A percentile compares a stretch with the other conserved stretches of the same genome.
phyloP scores from a whole-genome alignment of 2,797 vertebrate species.

The Huso huso region DNA sequence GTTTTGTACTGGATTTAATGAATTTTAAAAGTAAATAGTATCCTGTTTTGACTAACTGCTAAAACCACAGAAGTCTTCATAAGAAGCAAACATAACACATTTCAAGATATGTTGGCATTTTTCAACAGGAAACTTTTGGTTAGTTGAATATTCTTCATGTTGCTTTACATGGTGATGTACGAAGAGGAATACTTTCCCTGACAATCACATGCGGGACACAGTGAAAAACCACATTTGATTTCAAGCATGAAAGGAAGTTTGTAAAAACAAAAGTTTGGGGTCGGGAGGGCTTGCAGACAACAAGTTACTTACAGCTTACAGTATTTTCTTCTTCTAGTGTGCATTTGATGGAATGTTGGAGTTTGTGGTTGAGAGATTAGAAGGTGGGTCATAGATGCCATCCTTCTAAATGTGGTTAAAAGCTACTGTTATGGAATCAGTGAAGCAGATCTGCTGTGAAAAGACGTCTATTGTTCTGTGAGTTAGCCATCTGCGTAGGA shows the following conservation, averaged over 20 bases:
- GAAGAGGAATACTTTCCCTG: constrained; percentile 21
- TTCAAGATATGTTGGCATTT: constrained; percentile 45
- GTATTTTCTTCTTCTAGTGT: no score
- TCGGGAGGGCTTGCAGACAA: no score
- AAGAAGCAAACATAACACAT: constrained; percentile 38
- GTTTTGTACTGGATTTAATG: constrained; percentile 46
- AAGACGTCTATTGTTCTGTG: neutral
- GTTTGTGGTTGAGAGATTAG: neutral
- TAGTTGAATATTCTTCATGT: constrained; percentile 14
- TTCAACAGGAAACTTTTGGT: constrained; percentile 64
- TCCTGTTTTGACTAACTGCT: constrained; percentile 82
- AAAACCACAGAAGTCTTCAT: constrained; percentile 66
- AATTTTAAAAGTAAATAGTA: constrained; percentile 54
- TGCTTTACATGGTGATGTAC: constrained; percentile 18
- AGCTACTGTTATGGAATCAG: constrained; percentile 8
- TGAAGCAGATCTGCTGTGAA: constrained; percentile 1
- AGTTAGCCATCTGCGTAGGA: neutral
- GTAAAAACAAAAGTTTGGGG: no score
- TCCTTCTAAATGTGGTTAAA: neutral
- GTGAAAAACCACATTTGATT: no score
- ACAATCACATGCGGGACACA: no score
- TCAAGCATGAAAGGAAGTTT: no score
- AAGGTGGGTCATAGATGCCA: constrained; percentile 2
- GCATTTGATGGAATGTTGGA: no score
- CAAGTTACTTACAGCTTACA: no score